Conservation (phyloP, 2,113 vertebrate species). For the Turnix velox region DNA sequence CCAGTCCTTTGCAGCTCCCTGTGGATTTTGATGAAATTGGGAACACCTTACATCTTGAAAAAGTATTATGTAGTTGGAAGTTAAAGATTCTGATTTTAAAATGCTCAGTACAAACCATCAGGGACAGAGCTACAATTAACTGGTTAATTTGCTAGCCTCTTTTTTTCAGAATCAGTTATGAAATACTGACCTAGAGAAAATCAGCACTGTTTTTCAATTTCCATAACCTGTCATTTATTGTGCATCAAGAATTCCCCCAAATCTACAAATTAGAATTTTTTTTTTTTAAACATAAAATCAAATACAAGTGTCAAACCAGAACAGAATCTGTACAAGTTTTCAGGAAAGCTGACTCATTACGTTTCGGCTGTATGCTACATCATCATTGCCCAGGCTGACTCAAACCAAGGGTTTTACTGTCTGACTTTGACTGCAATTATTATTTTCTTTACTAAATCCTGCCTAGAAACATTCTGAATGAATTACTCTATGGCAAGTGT, state of each 20-base stretch:
- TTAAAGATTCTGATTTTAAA: background rate
- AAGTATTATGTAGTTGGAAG: background rate
- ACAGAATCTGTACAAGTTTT: background rate
- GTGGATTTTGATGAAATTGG: background rate
- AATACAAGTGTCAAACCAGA: background rate
- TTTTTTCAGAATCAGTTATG: background rate
- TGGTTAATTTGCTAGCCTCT: background rate
- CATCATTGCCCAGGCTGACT: background rate
- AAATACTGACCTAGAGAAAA: background rate
- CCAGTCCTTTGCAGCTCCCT: background rate
- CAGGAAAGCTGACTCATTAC: background rate
- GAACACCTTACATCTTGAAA: background rate
- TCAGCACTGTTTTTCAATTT: background rate
- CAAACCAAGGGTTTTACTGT: background rate
- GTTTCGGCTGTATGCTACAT: background rate
- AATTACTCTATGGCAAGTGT: conserved; percentile 34
- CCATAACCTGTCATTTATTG: background rate
- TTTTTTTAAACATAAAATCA: background rate
- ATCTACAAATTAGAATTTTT: background rate
- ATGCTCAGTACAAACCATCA: background rate
- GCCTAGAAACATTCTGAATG: background rate
- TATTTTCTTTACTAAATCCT: conserved; percentile 5
- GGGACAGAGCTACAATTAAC: background rate
- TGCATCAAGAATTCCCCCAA: background rate
- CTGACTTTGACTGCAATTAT: background rate